Evolutionary conservation across 2,113 vertebrate genomes (phyloP), one percentile per base, ranked within the genome.

Genomic region (Austrofundulus limnaeus): DNA sequence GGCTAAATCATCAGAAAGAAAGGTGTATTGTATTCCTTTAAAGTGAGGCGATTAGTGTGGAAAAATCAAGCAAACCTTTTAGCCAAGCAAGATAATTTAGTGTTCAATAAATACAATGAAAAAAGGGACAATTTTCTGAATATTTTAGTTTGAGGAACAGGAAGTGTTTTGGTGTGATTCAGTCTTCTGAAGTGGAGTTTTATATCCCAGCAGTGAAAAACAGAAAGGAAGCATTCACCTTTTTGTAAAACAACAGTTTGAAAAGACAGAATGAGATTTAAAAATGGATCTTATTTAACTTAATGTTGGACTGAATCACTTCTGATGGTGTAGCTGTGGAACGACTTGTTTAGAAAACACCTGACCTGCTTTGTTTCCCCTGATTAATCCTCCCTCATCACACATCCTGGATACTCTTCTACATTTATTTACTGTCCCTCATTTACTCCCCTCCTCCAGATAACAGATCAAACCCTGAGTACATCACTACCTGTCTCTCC

Each of bases 71-170:
- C 62, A 77, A 73, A 71, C 56, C 65, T 65, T 61, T 61, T 46
- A 53, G 57, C 59, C 62, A 74, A 80, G 70, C 51, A 42, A 69
- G 17, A 78, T 54, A 72, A 82, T 66, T 61, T 81, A 79, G 76
- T 74, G 76, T 83, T 85, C 63, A 90, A 87, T 87, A 88, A 90
- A 88, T 86, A 90, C 55, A 11, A 43, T 25, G 17, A 3, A 34
- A 3, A 34, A 10, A 34, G 31, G 53, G 52, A 63, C 50, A 52
- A 17, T 59, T 56, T 58, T 2, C 24, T 21, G 71, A 82, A 57
- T 48, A 45, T 65, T 46, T 46, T 70, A 61, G 59, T 66, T 57
- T n/a, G 21, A 2, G 3, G 13, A 56, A 73, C 6, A 25, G 42
- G 58, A 68, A 28, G 56, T n/a, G n/a, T n/a, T n/a, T n/a, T n/a